Conservation (phyloP, 2,888 invertebrate species). For the Ornithoptera alexandrae region DNA sequence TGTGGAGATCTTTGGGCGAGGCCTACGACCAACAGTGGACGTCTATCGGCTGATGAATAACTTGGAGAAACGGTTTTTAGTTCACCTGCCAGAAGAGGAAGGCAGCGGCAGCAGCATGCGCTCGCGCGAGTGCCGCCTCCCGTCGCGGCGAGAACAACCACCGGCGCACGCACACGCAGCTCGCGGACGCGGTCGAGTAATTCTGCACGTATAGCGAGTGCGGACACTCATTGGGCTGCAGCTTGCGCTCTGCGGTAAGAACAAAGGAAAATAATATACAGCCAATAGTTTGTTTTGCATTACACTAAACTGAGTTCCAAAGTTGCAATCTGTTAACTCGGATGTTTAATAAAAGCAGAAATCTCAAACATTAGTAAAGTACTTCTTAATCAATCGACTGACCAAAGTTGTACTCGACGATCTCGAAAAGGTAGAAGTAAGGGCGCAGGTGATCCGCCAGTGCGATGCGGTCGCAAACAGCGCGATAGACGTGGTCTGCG, state of each 20-base stretch:
- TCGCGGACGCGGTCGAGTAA: slow-evolving; percentile 97
- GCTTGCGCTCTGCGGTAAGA: slow-evolving; percentile 88
- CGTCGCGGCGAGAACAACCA: slow-evolving; percentile 91
- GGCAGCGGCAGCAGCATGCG: slow-evolving; percentile 86
- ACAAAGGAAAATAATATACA: too few species aligned
- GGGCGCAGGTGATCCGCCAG: slow-evolving; percentile 90
- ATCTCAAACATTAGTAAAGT: too few species aligned
- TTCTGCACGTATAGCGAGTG: slow-evolving; percentile 99
- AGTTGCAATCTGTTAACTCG: too few species aligned
- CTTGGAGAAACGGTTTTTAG: too few species aligned
- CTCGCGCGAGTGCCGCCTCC: slow-evolving; percentile 78
- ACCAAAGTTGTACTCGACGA: slow-evolving; percentile 98
- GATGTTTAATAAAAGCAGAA: too few species aligned
- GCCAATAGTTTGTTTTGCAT: too few species aligned
- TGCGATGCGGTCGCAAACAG: slow-evolving; percentile 90
- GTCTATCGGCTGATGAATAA: too few species aligned
- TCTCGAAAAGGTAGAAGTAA: slow-evolving; percentile 98
- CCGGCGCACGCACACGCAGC: slow-evolving; percentile 92
- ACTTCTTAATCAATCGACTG: slow-evolving; percentile 46
- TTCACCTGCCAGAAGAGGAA: slow-evolving; percentile 92
- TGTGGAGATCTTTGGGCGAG: too few species aligned
- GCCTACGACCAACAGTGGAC: too few species aligned
- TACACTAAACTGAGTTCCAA: too few species aligned
- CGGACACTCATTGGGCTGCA: slow-evolving; percentile 95
- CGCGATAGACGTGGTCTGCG: slow-evolving; percentile 94